phyloP scores from a whole-genome alignment of 2,797 vertebrate genomes.

The Cottoperca gobio region DNA sequence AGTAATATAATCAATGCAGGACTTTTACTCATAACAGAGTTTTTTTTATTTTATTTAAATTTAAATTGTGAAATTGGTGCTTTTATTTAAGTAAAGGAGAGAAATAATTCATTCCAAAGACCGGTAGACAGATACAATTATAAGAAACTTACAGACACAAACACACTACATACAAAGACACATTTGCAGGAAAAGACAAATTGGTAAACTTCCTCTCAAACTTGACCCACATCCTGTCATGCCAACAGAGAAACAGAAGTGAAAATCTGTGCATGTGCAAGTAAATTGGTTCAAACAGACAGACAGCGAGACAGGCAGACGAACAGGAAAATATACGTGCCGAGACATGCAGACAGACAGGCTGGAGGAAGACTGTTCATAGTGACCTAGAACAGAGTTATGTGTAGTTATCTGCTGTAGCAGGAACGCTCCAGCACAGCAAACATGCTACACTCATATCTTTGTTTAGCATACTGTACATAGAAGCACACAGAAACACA shows the following conservation, averaged over 20 bases:
- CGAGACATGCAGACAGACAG: constrained; percentile 2
- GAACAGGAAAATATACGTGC: constrained; percentile 5
- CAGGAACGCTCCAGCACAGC: background rate
- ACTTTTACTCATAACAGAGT: background rate
- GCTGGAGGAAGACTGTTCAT: background rate
- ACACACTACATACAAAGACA: constrained; percentile 3
- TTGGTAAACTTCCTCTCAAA: constrained; percentile 56
- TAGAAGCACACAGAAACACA: too few relatives aligned
- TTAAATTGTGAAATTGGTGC: background rate
- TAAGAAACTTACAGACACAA: background rate
- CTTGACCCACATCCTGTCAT: constrained; percentile 72
- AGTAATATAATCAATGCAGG: background rate
- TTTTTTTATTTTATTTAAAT: too few relatives aligned
- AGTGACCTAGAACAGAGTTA: constrained; percentile 1
- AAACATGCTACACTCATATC: constrained; percentile 9
- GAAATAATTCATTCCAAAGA: background rate
- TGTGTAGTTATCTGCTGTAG: constrained; percentile 22
- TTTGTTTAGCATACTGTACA: background rate
- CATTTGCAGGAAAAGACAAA: constrained; percentile 12
- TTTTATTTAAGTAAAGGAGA: background rate
- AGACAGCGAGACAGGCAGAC: constrained; percentile 1
- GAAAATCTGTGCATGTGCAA: constrained; percentile 69
- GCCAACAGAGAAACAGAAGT: constrained; percentile 62
- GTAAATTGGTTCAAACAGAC: constrained; percentile 63
- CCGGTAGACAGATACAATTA: background rate